Conservation (phyloP, 2,797 vertebrate genomes). For the Poecilia gillii region DNA sequence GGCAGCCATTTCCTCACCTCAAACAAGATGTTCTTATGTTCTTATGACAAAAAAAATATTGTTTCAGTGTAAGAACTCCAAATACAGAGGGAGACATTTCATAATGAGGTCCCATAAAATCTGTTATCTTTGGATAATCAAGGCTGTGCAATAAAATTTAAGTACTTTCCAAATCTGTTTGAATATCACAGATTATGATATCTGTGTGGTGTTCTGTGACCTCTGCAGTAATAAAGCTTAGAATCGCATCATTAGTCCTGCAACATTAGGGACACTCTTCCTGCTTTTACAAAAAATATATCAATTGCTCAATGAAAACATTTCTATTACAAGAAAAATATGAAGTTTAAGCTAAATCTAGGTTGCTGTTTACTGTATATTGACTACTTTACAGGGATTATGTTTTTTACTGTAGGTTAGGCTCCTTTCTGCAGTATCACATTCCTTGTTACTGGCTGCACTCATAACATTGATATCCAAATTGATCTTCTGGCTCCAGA, state of each 20-base stretch:
- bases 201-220: neutral
- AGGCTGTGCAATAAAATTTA: neutral
- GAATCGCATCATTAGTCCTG: neutral
- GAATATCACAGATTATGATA: neutral
- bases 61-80: neutral
- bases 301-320: neutral
- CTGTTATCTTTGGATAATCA: neutral
- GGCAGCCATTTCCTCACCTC: neutral
- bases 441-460: constrained; percentile 3
- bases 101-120: neutral
- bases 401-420: constrained; percentile 12
- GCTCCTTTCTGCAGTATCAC: neutral
- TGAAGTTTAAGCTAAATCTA: neutral
- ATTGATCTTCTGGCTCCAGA: constrained; percentile 23
- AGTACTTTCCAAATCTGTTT: neutral
- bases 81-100: neutral
- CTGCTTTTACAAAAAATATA: neutral
- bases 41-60: neutral
- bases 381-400: constrained; percentile 7
- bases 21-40: neutral
- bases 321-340: neutral
- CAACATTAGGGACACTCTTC: neutral
- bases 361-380: neutral
- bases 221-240: neutral
- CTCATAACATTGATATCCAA: constrained; percentile 19